phyloP scores from a whole-genome alignment of 2,888 invertebrate genomes.

The Osmoderma eremita region DNA sequence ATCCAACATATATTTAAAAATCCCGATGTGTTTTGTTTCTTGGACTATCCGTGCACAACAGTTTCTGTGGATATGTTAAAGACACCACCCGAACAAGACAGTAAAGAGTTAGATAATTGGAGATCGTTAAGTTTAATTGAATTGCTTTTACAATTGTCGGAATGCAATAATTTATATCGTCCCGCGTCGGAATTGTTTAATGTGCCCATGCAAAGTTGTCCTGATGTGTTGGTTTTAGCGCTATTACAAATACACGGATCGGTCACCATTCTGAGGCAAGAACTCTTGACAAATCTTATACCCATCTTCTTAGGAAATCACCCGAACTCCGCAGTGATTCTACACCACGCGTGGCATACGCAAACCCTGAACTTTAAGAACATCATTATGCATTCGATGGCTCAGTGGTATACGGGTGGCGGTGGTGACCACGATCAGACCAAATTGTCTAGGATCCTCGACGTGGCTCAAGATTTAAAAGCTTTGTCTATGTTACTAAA shows the following conservation, averaged over 20 bases:
- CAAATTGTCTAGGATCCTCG: constrained; percentile 91
- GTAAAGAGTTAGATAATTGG: constrained; percentile 94
- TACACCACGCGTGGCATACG: constrained; percentile 96
- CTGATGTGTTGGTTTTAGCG: constrained; percentile 91
- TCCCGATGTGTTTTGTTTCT: constrained; percentile 93
- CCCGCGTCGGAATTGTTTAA: constrained; percentile 91
- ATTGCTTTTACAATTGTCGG: constrained; percentile 85
- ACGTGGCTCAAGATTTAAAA: constrained; percentile 95
- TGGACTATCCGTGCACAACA: constrained; percentile 88
- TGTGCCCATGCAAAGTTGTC: constrained; percentile 91
- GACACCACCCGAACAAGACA: constrained; percentile 93
- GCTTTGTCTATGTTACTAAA: constrained; percentile 92
- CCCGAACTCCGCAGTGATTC: constrained; percentile 94
- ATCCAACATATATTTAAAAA: constrained; percentile 87
- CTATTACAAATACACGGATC: constrained; percentile 88
- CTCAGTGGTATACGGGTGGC: constrained; percentile 93
- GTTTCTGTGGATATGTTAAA: constrained; percentile 91
- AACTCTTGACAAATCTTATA: constrained; percentile 86
- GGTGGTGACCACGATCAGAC: constrained; percentile 93
- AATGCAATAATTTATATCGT: constrained; percentile 83
- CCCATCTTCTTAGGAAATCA: constrained; percentile 95
- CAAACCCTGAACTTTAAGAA: constrained; percentile 74
- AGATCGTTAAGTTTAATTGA: constrained; percentile 92
- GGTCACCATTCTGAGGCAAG: constrained; percentile 69
- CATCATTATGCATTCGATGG: constrained; percentile 95